Evolutionary conservation across 2,113 vertebrate genomes (phyloP).

Genomic region (Ictalurus furcatus): DNA sequence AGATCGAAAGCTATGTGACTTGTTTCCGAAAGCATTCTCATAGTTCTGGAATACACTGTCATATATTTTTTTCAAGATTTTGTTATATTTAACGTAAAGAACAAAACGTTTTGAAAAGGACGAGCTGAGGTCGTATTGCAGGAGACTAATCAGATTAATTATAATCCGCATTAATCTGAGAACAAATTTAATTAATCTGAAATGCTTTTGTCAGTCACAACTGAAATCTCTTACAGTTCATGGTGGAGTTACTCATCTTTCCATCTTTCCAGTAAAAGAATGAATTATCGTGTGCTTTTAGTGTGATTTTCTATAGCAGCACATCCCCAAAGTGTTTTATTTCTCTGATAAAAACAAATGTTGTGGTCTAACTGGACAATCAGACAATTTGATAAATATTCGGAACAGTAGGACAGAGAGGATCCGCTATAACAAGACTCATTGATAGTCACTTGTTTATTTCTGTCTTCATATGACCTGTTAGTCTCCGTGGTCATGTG

Average conservation of each 20-base stretch:
- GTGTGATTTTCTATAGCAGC: neutral
- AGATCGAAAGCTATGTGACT: too few species aligned
- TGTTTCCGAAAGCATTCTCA: neutral
- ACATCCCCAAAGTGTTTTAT: neutral
- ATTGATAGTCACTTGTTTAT: neutral
- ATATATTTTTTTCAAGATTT: neutral
- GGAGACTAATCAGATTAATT: slow-evolving; percentile 33
- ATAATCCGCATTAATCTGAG: slow-evolving; percentile 36
- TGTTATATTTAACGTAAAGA: neutral
- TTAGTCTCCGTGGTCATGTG: neutral
- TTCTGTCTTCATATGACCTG: neutral
- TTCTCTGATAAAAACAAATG: neutral
- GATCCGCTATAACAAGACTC: neutral
- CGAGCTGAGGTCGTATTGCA: neutral
- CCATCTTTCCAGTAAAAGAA: neutral
- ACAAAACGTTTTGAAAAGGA: neutral
- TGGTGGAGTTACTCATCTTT: neutral
- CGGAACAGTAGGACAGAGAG: neutral
- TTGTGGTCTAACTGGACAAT: neutral
- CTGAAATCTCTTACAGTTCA: neutral
- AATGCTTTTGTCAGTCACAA: slow-evolving; percentile 37
- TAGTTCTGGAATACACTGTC: neutral
- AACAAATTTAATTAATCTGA: slow-evolving; percentile 43
- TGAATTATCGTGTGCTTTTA: neutral
- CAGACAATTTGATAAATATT: neutral